These are phyloP conservation scores for Amblyornis subalaris DNA, from an alignment of 2,113 vertebrate genomes.

Conservation along the genomic window DNA sequence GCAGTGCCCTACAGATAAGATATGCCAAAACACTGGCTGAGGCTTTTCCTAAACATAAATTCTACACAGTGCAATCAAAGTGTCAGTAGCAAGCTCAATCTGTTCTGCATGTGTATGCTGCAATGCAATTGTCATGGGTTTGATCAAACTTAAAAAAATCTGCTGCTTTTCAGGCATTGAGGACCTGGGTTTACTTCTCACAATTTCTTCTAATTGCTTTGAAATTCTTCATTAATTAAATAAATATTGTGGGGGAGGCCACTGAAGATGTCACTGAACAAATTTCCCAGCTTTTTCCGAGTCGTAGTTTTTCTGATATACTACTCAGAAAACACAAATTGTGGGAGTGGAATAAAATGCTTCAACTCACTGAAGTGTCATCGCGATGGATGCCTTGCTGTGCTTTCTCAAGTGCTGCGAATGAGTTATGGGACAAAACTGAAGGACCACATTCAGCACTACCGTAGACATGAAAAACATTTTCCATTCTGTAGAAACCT, in stretches of 20 bases:
- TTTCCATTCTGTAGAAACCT: not conserved
- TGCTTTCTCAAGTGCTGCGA: not conserved
- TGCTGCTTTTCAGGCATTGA: not conserved
- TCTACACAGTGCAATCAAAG: slow-evolving; percentile 28
- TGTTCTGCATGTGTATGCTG: not conserved
- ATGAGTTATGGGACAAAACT: not conserved
- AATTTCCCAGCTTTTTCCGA: not conserved
- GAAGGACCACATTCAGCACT: not conserved
- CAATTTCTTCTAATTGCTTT: not conserved
- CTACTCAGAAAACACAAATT: not conserved
- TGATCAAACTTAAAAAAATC: not conserved
- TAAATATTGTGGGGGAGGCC: not conserved
- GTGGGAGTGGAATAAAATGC: not conserved
- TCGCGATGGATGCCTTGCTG: not conserved
- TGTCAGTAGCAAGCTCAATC: not conserved
- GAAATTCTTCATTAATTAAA: not conserved
- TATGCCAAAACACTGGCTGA: slow-evolving; percentile 12
- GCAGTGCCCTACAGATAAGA: not conserved
- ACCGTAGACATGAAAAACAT: not conserved
- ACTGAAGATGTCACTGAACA: not conserved
- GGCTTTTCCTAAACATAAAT: slow-evolving; percentile 38
- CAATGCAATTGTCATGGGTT: not conserved
- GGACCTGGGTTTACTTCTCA: not conserved
- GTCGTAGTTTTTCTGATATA: not conserved
- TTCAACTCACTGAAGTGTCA: not conserved